These are phyloP conservation scores for Moxostoma hubbsi DNA, from an alignment of 2,797 vertebrate genomes.

Conservation along the genomic window DNA sequence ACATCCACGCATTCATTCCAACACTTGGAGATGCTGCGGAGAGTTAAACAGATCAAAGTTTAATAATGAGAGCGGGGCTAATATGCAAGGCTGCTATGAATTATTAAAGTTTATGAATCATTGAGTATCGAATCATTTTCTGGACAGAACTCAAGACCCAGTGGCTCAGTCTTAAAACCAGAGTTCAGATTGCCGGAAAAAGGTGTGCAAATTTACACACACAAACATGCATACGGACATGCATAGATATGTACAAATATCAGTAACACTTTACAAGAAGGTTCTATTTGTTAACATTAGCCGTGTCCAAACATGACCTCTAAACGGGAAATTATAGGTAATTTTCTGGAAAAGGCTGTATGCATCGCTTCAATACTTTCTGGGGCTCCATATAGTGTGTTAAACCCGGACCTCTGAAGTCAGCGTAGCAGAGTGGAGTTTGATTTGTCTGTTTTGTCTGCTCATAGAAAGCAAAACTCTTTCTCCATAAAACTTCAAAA, in stretches of 20 bases:
- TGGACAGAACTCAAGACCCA: constrained; percentile 40
- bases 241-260: neutral
- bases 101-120: constrained; percentile 57
- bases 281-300: too few relatives aligned
- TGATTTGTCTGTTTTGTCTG: neutral
- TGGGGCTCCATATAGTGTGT: too few relatives aligned
- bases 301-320: too few relatives aligned
- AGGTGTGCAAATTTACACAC: constrained; percentile 6
- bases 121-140: constrained; percentile 53
- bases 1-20: constrained; percentile 18
- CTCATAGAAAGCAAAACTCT: neutral
- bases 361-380: too few relatives aligned
- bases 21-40: constrained; percentile 39
- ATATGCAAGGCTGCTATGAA: constrained; percentile 51
- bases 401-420: neutral
- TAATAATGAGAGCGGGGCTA: constrained; percentile 55
- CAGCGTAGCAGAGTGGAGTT: neutral
- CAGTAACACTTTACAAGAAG: neutral
- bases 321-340: too few relatives aligned
- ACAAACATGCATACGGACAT: constrained; percentile 7
- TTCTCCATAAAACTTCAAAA: constrained; percentile 31
- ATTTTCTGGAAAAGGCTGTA: too few relatives aligned
- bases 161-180: neutral
- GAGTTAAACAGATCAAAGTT: constrained; percentile 55
- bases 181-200: constrained; percentile 4